Base-by-base conservation (phyloP, 2,888 invertebrate genomes). In the Rhingia rostrata region DNA sequence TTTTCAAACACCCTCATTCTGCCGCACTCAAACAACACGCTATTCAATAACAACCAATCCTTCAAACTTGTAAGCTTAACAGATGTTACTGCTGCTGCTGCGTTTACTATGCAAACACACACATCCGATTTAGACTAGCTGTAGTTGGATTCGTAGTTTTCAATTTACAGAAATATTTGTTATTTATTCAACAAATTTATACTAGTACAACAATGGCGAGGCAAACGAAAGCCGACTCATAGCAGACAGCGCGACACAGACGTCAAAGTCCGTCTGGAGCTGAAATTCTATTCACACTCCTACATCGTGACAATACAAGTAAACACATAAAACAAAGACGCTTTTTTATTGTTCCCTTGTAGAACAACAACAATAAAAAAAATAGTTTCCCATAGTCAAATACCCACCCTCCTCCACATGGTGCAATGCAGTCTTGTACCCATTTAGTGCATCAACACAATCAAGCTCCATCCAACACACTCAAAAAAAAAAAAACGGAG, bases 221-320 rank as follows among this genome's bases (percentile, higher is more conserved):
- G 51, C 49, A 78, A 70, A 58, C 37, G 56, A 35, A 41, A 33
- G 32, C 6, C 39, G 41, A 56, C 30, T 56, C 30, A 12, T 35
- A 14, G 39, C 39, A 64, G 58, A 39, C 37, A 51, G 7, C 47
- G 32, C 35, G 43, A 45, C 37, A 10, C 54, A 47, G 63, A 64
- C 74, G 56, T 56, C 69, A 72, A 78, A 67, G 77, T 53, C 60
- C 53, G 78, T 58, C 78, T 82, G 64, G 66, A 82, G 82, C 53
- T 82, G 66, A 54, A 72, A 72, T 77, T 77, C 63, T 39, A 49
- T 82, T 82, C 77, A 82, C 82, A 82, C 77, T 72, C 66, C 37
- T 6, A 66, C 66, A 41, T 77, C 77, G 77, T 66, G 77, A 82
- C 81, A 77, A 73, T 53, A 22, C 22, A 77, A 82, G 77, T 77